Evolutionary conservation across 1,140 invertebrate genomes (phyloP), one percentile per base, ranked within the genome.

Genomic region (Apis florea): DNA sequence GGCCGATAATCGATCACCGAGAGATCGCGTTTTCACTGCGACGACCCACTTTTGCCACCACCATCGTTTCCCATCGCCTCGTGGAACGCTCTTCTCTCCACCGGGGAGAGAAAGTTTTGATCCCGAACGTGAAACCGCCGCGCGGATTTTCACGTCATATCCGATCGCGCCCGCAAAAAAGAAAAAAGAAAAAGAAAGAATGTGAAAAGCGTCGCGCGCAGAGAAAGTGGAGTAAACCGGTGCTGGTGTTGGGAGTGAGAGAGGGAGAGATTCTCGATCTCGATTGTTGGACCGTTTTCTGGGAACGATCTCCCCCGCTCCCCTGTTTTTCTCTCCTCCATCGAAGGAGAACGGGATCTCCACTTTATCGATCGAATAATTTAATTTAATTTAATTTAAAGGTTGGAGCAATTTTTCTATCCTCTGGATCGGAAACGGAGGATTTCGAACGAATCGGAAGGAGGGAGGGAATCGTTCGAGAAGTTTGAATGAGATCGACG

Each of bases 71-170:
- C 31, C 31, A 40, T 40, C 31, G 31, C 31, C 31, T 40, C 31
- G 31, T 40, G 31, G 31, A 40, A 40, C 31, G 31, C 31, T 40
- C 31, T 40, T 40, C 31, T 40, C 54, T 73, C 11, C 70, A 54
- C 70, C 26, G 59, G 31, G 31, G 47, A 78, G 84, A 87, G 85
- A 87, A 87, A 87, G 85, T 86, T 56, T 70, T 86, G 77, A 86
- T 87, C 85, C 85, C 76, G 82, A 80, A 84, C 83, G 83, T 85
- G 85, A 86, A 85, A 85, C 81, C 76, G 71, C 54, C 81, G 56
- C 49, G 78, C 59, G 76, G 85, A 87, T 87, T 87, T 87, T 81
- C 85, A 78, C 82, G 74, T 80, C 85, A 83, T 66, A 85, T 86
- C 84, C 67, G 76, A 79, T 69, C 67, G 69, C 31, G 26, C 19